Conservation (phyloP, 2,888 invertebrate species). For the Hirtodrosophila cameraria region DNA sequence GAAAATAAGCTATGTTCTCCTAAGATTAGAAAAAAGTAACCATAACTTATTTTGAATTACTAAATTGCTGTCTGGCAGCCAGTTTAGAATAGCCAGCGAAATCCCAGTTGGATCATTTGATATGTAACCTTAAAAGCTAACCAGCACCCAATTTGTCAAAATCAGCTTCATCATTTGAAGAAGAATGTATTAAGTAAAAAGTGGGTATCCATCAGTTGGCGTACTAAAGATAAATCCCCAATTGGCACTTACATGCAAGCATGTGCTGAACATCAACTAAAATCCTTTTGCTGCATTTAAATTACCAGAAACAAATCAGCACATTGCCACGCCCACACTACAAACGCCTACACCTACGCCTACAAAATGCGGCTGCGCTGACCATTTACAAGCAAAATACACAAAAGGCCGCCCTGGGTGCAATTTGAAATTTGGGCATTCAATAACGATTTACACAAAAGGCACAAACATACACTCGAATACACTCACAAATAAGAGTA, state of each 20-base stretch:
- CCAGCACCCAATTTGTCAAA: conserved; percentile 11
- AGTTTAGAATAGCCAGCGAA: too few relatives aligned
- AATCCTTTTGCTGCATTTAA: conserved; percentile 55
- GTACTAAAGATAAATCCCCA: conserved; percentile 25
- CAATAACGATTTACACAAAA: conserved; percentile 71
- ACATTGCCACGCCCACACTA: conserved; percentile 16
- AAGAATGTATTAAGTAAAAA: conserved; percentile 6
- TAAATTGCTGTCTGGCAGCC: too few relatives aligned
- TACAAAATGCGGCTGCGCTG: conserved; percentile 37
- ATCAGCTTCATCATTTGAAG: conserved; percentile 10
- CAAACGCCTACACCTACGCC: background rate
- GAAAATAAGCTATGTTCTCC: too few relatives aligned
- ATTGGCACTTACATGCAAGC: conserved; percentile 41
- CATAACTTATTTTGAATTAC: too few relatives aligned
- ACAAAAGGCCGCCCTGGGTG: conserved; percentile 66
- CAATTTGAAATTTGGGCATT: conserved; percentile 73
- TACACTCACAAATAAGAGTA: background rate
- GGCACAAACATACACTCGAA: conserved; percentile 11
- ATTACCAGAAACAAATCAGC: conserved; percentile 64
- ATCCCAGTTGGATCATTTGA: background rate
- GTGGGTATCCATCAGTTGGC: conserved; percentile 18
- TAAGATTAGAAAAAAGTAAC: too few relatives aligned
- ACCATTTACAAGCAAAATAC: conserved; percentile 57
- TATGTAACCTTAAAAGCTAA: background rate
- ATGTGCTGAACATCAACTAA: conserved; percentile 31